Conservation (phyloP, 2,888 invertebrate genomes). For the Coleophora deauratella region DNA sequence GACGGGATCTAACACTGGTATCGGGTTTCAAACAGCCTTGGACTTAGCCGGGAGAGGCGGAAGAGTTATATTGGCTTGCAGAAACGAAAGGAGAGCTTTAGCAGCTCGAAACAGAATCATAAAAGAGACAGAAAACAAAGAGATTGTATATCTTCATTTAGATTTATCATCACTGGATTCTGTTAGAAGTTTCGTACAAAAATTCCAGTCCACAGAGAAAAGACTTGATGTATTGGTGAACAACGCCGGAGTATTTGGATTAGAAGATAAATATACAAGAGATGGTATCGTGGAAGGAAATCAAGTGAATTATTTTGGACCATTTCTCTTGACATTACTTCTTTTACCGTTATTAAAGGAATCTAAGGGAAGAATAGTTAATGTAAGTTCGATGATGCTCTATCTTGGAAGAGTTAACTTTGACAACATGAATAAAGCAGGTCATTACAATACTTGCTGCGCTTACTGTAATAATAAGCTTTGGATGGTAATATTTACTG, state of each 20-base stretch:
- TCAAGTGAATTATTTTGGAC: constrained; percentile 73
- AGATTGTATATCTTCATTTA: constrained; percentile 39
- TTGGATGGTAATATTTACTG: constrained; percentile 73
- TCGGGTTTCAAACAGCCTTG: constrained; percentile 81
- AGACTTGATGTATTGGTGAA: constrained; percentile 71
- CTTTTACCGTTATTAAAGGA: constrained; percentile 48
- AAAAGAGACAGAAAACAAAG: constrained; percentile 17
- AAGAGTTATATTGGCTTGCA: constrained; percentile 83
- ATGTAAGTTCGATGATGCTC: constrained; percentile 68
- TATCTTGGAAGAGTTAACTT: constrained; percentile 14
- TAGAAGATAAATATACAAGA: constrained; percentile 50
- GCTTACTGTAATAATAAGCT: constrained; percentile 47
- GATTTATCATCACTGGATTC: constrained; percentile 61
- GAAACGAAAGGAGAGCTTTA: constrained; percentile 78
- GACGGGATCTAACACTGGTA: constrained; percentile 86
- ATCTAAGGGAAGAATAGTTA: constrained; percentile 50
- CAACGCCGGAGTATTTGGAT: constrained; percentile 63
- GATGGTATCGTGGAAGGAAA: constrained; percentile 74
- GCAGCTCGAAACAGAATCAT: constrained; percentile 41
- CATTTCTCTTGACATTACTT: constrained; percentile 77
- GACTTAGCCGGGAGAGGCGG: constrained; percentile 81
- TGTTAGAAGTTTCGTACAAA: constrained; percentile 71
- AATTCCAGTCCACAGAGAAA: constrained; percentile 53
- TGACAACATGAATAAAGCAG: constrained; percentile 14
- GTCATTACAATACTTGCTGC: constrained; percentile 6